Conservation (phyloP, 2,113 vertebrate species). For the Thalassarche chlororhynchos region DNA sequence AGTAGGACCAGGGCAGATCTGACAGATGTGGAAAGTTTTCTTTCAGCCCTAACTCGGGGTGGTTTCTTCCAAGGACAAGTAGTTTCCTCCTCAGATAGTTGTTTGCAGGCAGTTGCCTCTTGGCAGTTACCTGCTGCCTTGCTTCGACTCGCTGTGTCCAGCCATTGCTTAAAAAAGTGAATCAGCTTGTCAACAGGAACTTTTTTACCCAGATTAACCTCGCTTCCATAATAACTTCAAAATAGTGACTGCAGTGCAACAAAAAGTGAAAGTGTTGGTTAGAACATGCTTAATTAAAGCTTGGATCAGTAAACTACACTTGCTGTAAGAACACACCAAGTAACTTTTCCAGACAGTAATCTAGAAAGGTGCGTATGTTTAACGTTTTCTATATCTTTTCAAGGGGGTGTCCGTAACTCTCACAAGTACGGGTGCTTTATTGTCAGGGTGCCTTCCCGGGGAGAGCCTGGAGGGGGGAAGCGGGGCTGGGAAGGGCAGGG, state of each 20-base stretch:
- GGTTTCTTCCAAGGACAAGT: not conserved
- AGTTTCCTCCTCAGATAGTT: not conserved
- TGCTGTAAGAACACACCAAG: not conserved
- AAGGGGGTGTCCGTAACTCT: rapidly evolving
- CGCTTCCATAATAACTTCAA: not conserved
- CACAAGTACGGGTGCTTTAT: not conserved
- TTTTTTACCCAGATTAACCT: not conserved
- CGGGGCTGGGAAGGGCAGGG: not conserved
- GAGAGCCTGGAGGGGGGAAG: not conserved
- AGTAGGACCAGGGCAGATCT: not conserved
- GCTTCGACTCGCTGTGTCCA: not conserved
- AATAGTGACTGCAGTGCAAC: not conserved
- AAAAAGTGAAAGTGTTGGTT: not conserved
- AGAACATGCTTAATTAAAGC: not conserved
- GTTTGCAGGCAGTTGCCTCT: not conserved
- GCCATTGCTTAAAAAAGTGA: not conserved
- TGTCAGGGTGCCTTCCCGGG: not conserved
- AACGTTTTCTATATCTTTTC: not conserved
- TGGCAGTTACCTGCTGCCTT: slow-evolving; percentile 11
- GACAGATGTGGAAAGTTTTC: slow-evolving; percentile 18
- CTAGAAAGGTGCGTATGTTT: not conserved
- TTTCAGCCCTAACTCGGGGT: not conserved
- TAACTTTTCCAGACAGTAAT: not conserved
- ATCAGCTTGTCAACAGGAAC: not conserved
- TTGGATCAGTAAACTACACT: not conserved